phyloP scores from a whole-genome alignment of 1,140 invertebrate genomes.

The Euschistus heros region DNA sequence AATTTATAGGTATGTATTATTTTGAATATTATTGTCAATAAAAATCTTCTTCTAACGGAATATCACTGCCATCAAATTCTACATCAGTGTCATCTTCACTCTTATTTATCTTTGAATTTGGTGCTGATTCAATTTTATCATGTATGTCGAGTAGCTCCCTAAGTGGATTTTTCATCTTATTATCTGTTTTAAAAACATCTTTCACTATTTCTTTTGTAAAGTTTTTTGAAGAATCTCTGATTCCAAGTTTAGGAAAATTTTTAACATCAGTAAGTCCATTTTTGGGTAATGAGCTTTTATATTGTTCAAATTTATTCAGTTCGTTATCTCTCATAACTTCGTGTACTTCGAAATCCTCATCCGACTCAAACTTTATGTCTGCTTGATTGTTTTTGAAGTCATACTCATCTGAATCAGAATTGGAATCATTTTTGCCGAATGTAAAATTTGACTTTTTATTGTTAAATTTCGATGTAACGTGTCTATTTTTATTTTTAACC shows the following conservation, averaged over 20 bases:
- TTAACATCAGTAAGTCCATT: too few species aligned
- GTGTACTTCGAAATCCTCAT: background rate
- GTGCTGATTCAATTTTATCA: background rate
- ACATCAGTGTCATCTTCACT: constrained; percentile 21
- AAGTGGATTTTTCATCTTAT: background rate
- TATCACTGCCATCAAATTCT: constrained; percentile 17
- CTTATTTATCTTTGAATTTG: background rate
- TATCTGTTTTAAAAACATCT: background rate
- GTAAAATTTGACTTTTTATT: background rate
- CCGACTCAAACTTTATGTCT: background rate
- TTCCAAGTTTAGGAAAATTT: too few species aligned
- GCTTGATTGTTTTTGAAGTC: background rate
- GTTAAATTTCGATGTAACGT: background rate
- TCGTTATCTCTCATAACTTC: background rate
- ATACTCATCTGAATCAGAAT: constrained; percentile 10
- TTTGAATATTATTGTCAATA: too few species aligned
- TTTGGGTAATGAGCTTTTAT: too few species aligned
- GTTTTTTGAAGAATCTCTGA: too few species aligned
- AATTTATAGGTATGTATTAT: too few species aligned
- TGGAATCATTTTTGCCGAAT: constrained; percentile 3
- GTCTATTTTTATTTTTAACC: constrained; percentile 5
- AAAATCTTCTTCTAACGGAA: constrained; percentile 17
- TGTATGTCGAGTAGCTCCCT: too few species aligned
- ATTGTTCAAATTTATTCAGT: too few species aligned
- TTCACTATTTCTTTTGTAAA: background rate